Percentiles rank a stretch among this genome's conserved stretches.
These are phyloP conservation scores for Muscina levida DNA, from an alignment of 2,888 invertebrate species.

Conservation along the genomic window DNA sequence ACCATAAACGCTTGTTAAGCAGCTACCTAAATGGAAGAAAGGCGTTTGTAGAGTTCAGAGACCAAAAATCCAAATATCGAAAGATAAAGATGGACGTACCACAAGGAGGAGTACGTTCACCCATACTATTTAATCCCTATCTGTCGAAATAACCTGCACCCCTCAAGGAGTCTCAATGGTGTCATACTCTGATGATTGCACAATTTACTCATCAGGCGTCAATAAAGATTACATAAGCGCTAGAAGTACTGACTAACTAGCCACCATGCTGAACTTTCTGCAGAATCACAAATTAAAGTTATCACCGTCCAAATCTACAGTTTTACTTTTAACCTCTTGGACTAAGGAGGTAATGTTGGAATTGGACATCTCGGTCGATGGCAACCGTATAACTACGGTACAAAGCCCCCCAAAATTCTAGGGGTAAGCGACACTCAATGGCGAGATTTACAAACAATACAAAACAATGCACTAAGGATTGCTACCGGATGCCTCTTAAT, in stretches of 20 bases:
- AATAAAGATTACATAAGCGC: background rate
- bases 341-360: background rate
- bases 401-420: conserved; percentile 3
- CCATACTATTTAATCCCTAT: background rate
- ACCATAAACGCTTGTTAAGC: no score
- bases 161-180: background rate
- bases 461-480: no score
- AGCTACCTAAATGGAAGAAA: no score
- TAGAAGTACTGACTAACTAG: background rate
- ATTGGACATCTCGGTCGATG: background rate
- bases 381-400: background rate
- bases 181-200: background rate
- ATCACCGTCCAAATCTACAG: background rate
- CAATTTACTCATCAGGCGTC: background rate
- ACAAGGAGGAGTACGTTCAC: background rate
- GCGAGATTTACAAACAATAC: no score
- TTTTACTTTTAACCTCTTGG: background rate
- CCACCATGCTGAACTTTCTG: background rate
- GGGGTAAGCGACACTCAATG: no score
- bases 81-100: no score
- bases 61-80: no score
- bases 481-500: no score
- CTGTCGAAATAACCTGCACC: background rate
- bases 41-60: no score
- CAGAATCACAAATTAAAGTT: background rate